phyloP scores from a whole-genome alignment of 2,888 invertebrate species.

The Plagiodera versicolora region DNA sequence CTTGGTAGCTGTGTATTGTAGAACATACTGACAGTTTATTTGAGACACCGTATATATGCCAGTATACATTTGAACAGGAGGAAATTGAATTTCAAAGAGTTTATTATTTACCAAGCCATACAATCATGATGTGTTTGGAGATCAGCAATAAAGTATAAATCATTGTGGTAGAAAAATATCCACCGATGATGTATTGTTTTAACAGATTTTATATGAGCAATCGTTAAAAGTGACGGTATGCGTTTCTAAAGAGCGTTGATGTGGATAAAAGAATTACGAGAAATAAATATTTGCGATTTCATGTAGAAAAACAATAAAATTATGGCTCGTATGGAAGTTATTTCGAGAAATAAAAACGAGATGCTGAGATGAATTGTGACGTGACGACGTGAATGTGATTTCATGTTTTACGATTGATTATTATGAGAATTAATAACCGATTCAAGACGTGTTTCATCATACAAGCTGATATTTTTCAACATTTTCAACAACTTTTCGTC shows the following conservation, averaged over 20 bases:
- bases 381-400: not conserved
- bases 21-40: too few species aligned
- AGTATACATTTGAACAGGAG: not conserved
- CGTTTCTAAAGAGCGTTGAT: conserved; percentile 5
- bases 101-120: not conserved
- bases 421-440: too few species aligned
- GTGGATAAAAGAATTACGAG: conserved; percentile 1
- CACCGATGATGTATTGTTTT: conserved; percentile 1
- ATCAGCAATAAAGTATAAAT: not conserved
- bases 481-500: too few species aligned
- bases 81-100: not conserved
- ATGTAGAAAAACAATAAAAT: conserved; percentile 4
- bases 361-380: not conserved
- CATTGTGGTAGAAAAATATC: not conserved
- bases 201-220: conserved; percentile 1
- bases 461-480: too few species aligned
- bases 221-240: not conserved
- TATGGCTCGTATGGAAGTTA: not conserved
- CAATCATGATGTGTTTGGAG: not conserved
- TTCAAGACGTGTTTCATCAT: too few species aligned
- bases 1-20: too few species aligned
- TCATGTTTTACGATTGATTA: not conserved
- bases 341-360: not conserved
- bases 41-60: too few species aligned
- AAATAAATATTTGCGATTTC: conserved; percentile 5